Evolutionary conservation across 2,797 vertebrate genomes (phyloP).

Genomic region (Tenualosa ilisha): DNA sequence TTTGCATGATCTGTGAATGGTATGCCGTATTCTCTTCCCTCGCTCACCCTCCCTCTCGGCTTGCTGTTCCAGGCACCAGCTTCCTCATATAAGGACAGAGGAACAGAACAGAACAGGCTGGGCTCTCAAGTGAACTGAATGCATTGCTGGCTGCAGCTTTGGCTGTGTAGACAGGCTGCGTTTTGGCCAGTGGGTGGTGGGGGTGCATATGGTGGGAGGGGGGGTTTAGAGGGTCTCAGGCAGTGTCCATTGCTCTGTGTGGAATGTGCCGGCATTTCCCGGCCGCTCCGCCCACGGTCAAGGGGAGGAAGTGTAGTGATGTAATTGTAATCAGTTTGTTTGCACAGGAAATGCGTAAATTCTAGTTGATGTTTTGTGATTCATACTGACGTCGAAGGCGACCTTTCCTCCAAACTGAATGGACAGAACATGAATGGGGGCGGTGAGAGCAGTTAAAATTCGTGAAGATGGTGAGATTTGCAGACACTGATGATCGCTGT

Average conservation of each 20-base stretch:
- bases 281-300: not conserved
- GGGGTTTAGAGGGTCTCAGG: not conserved
- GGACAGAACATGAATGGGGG: not conserved
- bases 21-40: not conserved
- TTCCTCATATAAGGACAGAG: not conserved
- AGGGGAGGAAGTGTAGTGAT: conserved; percentile 8
- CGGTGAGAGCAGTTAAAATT: not conserved
- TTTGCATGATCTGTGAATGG: conserved; percentile 15
- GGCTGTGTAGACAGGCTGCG: not conserved
- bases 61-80: not conserved
- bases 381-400: not conserved
- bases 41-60: not conserved
- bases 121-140: not conserved
- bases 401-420: not conserved
- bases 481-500: not conserved
- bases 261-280: conserved; percentile 15
- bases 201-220: not conserved
- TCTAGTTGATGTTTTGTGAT: not conserved
- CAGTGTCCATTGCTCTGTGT: not conserved
- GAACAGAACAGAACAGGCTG: not conserved
- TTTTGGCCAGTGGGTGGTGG: not conserved
- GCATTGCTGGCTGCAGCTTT: not conserved
- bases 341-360: conserved; percentile 4
- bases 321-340: not conserved
- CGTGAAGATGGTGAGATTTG: not conserved